Evolutionary conservation across 2,888 invertebrate species (phyloP), one percentile per base, ranked within the genome.

Genomic region (Phaonia tiefii): DNA sequence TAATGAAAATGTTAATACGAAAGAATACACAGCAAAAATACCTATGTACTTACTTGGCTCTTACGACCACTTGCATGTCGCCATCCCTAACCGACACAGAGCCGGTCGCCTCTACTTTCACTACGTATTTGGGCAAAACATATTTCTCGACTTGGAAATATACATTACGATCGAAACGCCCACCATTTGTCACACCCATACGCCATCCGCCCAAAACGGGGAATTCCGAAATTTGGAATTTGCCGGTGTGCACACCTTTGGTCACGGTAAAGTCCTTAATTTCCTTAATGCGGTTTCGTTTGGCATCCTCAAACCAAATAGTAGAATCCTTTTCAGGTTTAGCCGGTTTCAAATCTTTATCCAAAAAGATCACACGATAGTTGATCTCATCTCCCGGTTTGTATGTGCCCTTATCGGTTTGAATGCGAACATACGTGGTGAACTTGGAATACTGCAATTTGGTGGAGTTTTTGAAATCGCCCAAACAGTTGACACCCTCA

Each of bases 201-300:
- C 94, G 95, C 98, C 98, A 98, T 88, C 95, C 93, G 17, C 98
- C 98, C n/a, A 97, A 92, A 2, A 96, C 95, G 0, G 98, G 97
- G 31, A 86, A 87, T 49, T 95, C 93, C 17, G 97, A 96, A 5
- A 98, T 91, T 78, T 94, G 92, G 39, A 98, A 90, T 86, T 96
- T 95, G 2, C 94, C 94, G 0, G 95, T 93, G 86, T 96, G 94
- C 0, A 98, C 89, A 3, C 89, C 89, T 26, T 84, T 84, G 0
- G 79, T 84, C 0, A 86, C 83, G 17, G 86, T 80, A 1, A 94
- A 93, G 22, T 93, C 92, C 20, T 92, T 93, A 94, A 96, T 96
- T 91, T 97, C 95, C 86, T 96, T 96, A 42, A 98, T 95, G 80
- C 95, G 93, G 86, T 98, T 96, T 0, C 95, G 94, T 84, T 93